Base-by-base conservation (phyloP, 2,888 invertebrate genomes). In the Caenorhabditis japonica region DNA sequence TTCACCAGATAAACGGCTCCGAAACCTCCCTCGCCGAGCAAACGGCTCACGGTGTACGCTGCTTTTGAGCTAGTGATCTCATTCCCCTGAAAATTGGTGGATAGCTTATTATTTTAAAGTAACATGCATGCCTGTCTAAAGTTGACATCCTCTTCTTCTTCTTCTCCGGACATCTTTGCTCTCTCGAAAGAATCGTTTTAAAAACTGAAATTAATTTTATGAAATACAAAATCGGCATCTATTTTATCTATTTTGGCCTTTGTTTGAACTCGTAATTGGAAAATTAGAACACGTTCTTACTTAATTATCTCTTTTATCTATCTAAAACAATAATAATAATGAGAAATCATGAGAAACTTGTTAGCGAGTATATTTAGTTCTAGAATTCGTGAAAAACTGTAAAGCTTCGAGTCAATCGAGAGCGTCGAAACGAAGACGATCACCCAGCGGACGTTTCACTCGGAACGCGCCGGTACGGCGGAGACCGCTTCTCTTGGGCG, bases 11-110 rank as follows among this genome's bases (percentile, higher is more conserved):
- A 79, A 12, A 79, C 81, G 0, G 79, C 81, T 1, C 84, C 84
- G 61, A 83, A 84, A 1, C 84, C 84, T 4, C 84, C 84, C 51
- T 83, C 81, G 23, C 82, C 82, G 17, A 82, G 69, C 33, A 83
- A 76, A 30, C 70, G 72, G 19, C 70, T 66, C 5, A 84, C 68
- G 2, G 72, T 61, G 52, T 79, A 83, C 10, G 73, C 77, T 5
- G 66, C 58, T 25, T 81, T 77, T 4, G 4, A 30, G 27, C 76
- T 68, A 4, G 58, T 52, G 34, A 81, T 62, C 41, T 73, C 61
- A 12, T 33, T 15, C 2, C 76, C 77, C 76, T 71, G 60, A 30
- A 70, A 49, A 33, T 27, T n/a, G n/a, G n/a, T n/a, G n/a, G n/a
- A n/a, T n/a, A n/a, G n/a, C n/a, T n/a, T n/a, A n/a, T n/a, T n/a